phyloP scores from a whole-genome alignment of 2,888 invertebrate species.

The Petrophora chlorosata region DNA sequence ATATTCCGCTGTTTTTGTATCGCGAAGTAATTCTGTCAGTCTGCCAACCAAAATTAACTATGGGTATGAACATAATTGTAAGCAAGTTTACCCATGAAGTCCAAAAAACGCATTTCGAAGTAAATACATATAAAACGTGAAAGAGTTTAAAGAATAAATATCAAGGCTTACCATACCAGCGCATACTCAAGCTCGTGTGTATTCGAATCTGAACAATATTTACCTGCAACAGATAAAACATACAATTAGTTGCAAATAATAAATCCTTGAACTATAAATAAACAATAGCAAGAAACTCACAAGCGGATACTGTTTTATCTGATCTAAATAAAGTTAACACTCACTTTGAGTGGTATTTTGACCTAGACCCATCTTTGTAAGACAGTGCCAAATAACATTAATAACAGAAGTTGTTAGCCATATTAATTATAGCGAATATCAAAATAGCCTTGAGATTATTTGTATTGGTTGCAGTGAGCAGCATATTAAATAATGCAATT shows the following conservation, averaged over 20 bases:
- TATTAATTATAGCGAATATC: constrained; percentile 2
- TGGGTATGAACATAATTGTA: too few relatives aligned
- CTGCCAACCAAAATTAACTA: too few relatives aligned
- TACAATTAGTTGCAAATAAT: constrained; percentile 10
- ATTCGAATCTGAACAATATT: constrained; percentile 25
- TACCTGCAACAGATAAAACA: constrained; percentile 44
- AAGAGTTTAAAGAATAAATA: too few relatives aligned
- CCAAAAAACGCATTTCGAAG: too few relatives aligned
- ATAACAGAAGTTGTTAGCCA: too few relatives aligned
- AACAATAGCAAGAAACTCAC: constrained; percentile 15
- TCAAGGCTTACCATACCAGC: too few relatives aligned
- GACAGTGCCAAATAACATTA: constrained; percentile 17
- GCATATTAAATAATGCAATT: constrained; percentile 33
- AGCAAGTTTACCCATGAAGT: too few relatives aligned
- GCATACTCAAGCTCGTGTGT: too few relatives aligned
- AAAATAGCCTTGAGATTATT: constrained; percentile 40
- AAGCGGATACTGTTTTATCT: constrained; percentile 17
- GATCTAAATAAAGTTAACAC: constrained; percentile 15
- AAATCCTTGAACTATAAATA: neutral
- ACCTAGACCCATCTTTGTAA: constrained; percentile 13
- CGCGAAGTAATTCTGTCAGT: too few relatives aligned
- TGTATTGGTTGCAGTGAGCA: constrained; percentile 46
- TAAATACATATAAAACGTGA: too few relatives aligned
- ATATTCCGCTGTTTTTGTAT: too few relatives aligned
- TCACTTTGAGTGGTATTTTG: constrained; percentile 14